Percentiles rank a stretch among this genome's conserved stretches.
phyloP scores from a whole-genome alignment of 30 jellyfish, hydroid and myxozoan species.

The Clytia hemisphaerica region DNA sequence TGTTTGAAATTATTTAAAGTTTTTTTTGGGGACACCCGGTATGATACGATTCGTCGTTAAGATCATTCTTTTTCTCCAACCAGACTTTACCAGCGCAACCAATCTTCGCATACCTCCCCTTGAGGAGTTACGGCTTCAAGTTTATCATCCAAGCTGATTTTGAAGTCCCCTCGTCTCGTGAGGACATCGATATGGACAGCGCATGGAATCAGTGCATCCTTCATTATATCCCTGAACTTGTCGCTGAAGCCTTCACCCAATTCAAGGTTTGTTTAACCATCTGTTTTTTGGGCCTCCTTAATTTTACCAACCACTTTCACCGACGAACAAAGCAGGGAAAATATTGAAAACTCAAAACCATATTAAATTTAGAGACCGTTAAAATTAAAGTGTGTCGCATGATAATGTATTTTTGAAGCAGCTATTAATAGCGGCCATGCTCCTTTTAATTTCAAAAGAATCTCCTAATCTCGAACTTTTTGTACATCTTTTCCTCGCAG shows the following conservation, averaged over 20 bases:
- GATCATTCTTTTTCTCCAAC: constrained; percentile 7
- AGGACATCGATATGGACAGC: constrained; percentile 59
- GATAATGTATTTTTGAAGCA: background rate
- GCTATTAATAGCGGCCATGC: background rate
- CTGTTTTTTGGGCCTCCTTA: no score
- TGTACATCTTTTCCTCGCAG: background rate
- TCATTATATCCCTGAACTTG: constrained; percentile 50
- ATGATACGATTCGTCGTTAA: no score
- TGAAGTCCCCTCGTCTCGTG: constrained; percentile 87
- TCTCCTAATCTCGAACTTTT: no score
- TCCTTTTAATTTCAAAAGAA: no score
- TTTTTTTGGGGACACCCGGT: no score
- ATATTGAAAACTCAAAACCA: no score
- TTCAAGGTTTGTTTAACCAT: constrained; percentile 66
- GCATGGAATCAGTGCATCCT: constrained; percentile 67
- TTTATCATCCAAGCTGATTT: constrained; percentile 88
- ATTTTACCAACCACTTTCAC: no score
- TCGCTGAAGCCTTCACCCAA: constrained; percentile 53
- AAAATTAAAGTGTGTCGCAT: no score
- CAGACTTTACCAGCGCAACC: constrained; percentile 58
- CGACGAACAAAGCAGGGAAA: no score
- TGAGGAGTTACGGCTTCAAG: constrained; percentile 79
- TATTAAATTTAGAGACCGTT: no score
- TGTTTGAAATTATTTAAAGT: no score
- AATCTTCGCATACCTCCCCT: constrained; percentile 81